These are phyloP conservation scores for Drosophila algonquin DNA, from an alignment of 2,888 invertebrate genomes.

Conservation along the genomic window DNA sequence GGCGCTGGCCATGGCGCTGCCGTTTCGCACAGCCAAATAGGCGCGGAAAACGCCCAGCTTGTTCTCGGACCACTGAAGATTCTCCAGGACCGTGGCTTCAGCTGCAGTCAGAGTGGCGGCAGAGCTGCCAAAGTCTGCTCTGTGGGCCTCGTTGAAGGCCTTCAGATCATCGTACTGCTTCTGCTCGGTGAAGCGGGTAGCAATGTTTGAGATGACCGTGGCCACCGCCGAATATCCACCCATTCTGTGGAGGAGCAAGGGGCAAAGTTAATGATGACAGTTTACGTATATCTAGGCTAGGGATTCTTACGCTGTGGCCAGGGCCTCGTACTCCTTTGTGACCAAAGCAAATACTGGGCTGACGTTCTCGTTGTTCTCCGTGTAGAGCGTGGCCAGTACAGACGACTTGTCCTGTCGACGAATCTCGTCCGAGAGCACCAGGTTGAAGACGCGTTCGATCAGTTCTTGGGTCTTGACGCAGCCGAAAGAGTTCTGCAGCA, in stretches of 20 bases:
- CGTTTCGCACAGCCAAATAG: slow-evolving; percentile 61
- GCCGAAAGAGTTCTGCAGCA: slow-evolving; percentile 88
- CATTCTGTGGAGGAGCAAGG: slow-evolving; percentile 62
- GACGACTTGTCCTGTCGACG: slow-evolving; percentile 82
- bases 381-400: slow-evolving; percentile 84
- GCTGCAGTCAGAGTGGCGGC: slow-evolving; percentile 69
- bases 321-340: slow-evolving; percentile 55
- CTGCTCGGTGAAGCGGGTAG: slow-evolving; percentile 79
- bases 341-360: slow-evolving; percentile 85
- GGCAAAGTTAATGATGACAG: background rate
- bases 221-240: slow-evolving; percentile 79
- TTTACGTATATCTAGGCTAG: background rate
- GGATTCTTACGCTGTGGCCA: slow-evolving; percentile 78
- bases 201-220: slow-evolving; percentile 78
- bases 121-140: slow-evolving; percentile 73
- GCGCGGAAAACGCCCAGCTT: slow-evolving; percentile 67
- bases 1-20: slow-evolving; percentile 56
- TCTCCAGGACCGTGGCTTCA: slow-evolving; percentile 72
- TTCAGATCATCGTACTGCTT: slow-evolving; percentile 68
- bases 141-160: slow-evolving; percentile 67
- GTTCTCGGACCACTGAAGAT: slow-evolving; percentile 78
- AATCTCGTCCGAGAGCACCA: slow-evolving; percentile 83
- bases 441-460: slow-evolving; percentile 85
- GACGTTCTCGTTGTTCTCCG: slow-evolving; percentile 85
- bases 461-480: slow-evolving; percentile 86